These are phyloP conservation scores for Musca domestica DNA, from an alignment of 1,140 invertebrate species.

Conservation along the genomic window DNA sequence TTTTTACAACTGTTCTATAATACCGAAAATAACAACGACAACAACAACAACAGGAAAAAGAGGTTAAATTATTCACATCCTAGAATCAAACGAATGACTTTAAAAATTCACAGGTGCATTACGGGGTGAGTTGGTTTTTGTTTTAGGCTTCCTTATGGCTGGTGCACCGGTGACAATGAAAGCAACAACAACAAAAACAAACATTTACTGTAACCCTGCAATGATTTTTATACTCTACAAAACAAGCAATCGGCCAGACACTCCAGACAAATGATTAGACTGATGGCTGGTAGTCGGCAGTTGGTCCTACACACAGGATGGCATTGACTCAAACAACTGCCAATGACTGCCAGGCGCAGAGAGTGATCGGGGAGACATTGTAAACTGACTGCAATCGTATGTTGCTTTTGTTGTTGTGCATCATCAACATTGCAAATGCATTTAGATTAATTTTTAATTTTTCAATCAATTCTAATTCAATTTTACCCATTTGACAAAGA, in stretches of 20 bases:
- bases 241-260: no score
- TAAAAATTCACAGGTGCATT: constrained; percentile 11
- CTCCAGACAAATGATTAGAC: no score
- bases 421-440: constrained; percentile 18
- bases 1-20: neutral
- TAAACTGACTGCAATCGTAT: no score
- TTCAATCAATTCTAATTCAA: constrained; percentile 24
- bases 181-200: neutral
- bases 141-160: neutral
- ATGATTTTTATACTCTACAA: no score
- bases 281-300: no score
- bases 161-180: no score
- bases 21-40: neutral
- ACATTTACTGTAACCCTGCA: neutral
- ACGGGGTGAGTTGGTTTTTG: constrained; percentile 1
- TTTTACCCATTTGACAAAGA: constrained; percentile 13
- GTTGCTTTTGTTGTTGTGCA: no score
- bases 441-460: constrained; percentile 23
- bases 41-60: neutral
- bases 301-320: no score
- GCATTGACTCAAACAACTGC: no score
- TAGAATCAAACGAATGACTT: constrained; percentile 2
- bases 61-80: constrained; percentile 12
- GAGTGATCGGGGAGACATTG: no score
- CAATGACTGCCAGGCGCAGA: no score